phyloP scores from a whole-genome alignment of 2,888 invertebrate species.

The Cremastinae sp. region DNA sequence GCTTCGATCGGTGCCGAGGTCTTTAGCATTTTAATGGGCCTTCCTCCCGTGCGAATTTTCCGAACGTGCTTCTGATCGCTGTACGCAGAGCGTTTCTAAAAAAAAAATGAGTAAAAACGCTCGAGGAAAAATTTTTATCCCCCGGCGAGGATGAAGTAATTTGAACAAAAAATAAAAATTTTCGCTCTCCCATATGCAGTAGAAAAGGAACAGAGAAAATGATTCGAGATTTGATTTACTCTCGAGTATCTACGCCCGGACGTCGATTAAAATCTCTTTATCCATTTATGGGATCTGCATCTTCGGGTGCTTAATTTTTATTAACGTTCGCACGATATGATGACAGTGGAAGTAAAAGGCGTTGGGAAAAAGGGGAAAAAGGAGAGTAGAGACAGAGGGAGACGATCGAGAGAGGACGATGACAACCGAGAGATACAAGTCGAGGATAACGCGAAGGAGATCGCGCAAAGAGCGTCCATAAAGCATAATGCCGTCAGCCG shows the following conservation, averaged over 20 bases:
- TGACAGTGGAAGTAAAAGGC: conserved; percentile 8
- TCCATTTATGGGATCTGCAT: conserved; percentile 11
- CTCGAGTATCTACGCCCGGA: background rate
- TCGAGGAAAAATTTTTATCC: no score
- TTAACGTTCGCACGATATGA: conserved; percentile 28
- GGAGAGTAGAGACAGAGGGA: background rate
- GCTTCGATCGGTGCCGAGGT: conserved; percentile 65
- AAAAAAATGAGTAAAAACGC: no score
- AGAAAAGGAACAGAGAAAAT: background rate
- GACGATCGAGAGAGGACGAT: conserved; percentile 22
- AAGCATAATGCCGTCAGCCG: conserved; percentile 58
- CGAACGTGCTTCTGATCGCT: no score
- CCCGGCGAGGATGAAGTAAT: conserved; percentile 1
- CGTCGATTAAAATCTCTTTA: conserved; percentile 13
- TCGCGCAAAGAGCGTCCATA: conserved; percentile 50
- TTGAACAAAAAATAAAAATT: background rate
- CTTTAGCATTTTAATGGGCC: conserved; percentile 75
- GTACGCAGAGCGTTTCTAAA: no score
- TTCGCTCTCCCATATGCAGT: background rate
- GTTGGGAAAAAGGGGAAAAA: background rate
- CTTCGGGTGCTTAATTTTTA: conserved; percentile 3
- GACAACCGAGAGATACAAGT: conserved; percentile 42
- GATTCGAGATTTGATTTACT: no score
- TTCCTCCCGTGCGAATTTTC: conserved; percentile 55
- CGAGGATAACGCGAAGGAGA: conserved; percentile 39